phyloP scores from a whole-genome alignment of 1,140 invertebrate species.

The Apis dorsata region DNA sequence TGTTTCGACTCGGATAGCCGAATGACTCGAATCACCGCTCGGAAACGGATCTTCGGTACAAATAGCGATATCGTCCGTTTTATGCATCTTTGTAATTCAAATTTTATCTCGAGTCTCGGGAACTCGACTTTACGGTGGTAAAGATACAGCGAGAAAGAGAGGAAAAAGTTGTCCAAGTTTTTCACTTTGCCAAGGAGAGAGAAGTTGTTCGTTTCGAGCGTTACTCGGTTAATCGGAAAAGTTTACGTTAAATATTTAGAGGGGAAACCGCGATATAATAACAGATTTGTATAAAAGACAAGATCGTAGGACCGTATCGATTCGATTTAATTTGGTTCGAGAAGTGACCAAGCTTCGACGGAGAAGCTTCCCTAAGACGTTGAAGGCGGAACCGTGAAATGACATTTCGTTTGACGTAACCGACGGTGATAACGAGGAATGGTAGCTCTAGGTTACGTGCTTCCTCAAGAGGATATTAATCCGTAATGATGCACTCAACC shows the following conservation, averaged over 20 bases:
- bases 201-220: neutral
- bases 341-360: neutral
- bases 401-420: slow-evolving; percentile 61
- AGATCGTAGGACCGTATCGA: neutral
- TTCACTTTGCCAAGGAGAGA: neutral
- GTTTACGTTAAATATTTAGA: neutral
- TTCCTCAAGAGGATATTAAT: slow-evolving; percentile 64
- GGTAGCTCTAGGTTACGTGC: slow-evolving; percentile 58
- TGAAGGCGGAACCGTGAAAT: neutral
- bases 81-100: slow-evolving; percentile 6
- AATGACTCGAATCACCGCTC: neutral
- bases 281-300: neutral
- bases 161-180: neutral
- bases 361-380: neutral
- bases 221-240: neutral
- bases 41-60: neutral
- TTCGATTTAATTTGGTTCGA: neutral
- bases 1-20: neutral
- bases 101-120: neutral
- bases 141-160: neutral
- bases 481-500: slow-evolving; percentile 64
- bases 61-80: slow-evolving; percentile 2
- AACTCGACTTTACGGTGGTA: neutral
- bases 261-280: no score
- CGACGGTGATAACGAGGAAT: slow-evolving; percentile 64